Evolutionary conservation across 2,888 invertebrate species (phyloP), one percentile per base, ranked within the genome.

Genomic region (Caenorhabditis sp.): DNA sequence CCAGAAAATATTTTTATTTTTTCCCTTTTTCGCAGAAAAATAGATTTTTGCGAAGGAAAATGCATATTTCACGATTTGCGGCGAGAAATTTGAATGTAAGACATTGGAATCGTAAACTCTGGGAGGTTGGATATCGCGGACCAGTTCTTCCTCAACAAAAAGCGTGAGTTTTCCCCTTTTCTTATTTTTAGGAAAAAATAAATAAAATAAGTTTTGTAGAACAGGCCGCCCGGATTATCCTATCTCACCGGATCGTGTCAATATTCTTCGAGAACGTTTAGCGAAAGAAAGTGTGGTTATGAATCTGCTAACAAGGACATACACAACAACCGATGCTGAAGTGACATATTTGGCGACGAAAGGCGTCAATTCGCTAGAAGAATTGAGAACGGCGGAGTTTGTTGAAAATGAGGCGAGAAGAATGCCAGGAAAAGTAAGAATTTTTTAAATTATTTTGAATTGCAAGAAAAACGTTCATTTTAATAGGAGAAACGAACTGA

Each of bases 101-200:
- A 12, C 83, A 85, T 56, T 87, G 87, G 87, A 78, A 86, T 73
- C 77, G 86, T 54, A 71, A 83, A 49, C 74, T 83, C n/a, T 87
- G 85, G 85, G 83, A 87, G 67, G 76, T 84, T 62, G 87, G 87
- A 54, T 87, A 87, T 65, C 76, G 81, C 17, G 87, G 87, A 54
- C 78, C 81, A 5, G 79, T 81, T 49, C 70, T 84, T 50, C 80
- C 86, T 0, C 82, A 82, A 52, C 80, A 81, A 56, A 84, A 85
- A 77, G 83, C 84, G 86, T 86, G 63, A 25, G 83, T 79, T 76
- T 56, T 43, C 31, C 31, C 31, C 4, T n/a, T 17, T 56, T 1
- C 26, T 38, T 59, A n/a, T n/a, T n/a, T n/a, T n/a, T n/a, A n/a
- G n/a, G n/a, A n/a, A n/a, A n/a, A n/a, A n/a, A n/a, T n/a, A 53